Evolutionary conservation across 1,140 invertebrate genomes (phyloP), one percentile per base, ranked within the genome.

Genomic region (Rhopalosiphum padi): DNA sequence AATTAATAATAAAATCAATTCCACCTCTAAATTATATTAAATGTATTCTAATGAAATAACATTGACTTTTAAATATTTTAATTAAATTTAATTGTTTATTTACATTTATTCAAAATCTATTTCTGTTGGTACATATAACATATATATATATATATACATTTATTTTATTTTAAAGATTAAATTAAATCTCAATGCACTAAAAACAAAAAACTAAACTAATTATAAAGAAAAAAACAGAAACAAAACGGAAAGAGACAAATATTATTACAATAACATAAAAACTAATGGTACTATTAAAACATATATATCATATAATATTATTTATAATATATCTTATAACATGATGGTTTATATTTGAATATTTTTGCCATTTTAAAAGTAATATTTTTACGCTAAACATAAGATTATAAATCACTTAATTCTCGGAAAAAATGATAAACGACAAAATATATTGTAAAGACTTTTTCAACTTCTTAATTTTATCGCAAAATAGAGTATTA

Each of bases 311-410:
- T 85, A 85, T 21, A 77, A 68, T n/a, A 68, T 68, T 30, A 77
- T 41, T 30, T 3, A 43, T 46, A n/a, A 43, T 88, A 85, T 43
- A 51, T 89, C 30, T 35, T 48, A 55, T 53, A 37, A 55, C 48
- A 89, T 55, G 48, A 55, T 37, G 35, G 53, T 89, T 89, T 22
- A 55, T 53, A 89, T 37, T 89, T 55, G n/a, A 55, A 89, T 89
- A 55, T 53, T 53, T 89, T 37, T 2, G 18, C 21, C 87, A 23
- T 89, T 89, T 55, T 41, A 89, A 53, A 11, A 55, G 9, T 55
- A 89, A 53, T 89, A 53, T 41, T 41, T 37, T 55, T 4, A 25
- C 35, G 9, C 23, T 25, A 41, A 89, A 89, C 5, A 89, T 6
- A 35, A 37, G 35, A 55, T 89, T 55, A 53, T 41, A 37, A 55